phyloP scores from a whole-genome alignment of 2,888 invertebrate species.

The Scaptomyza flava region DNA sequence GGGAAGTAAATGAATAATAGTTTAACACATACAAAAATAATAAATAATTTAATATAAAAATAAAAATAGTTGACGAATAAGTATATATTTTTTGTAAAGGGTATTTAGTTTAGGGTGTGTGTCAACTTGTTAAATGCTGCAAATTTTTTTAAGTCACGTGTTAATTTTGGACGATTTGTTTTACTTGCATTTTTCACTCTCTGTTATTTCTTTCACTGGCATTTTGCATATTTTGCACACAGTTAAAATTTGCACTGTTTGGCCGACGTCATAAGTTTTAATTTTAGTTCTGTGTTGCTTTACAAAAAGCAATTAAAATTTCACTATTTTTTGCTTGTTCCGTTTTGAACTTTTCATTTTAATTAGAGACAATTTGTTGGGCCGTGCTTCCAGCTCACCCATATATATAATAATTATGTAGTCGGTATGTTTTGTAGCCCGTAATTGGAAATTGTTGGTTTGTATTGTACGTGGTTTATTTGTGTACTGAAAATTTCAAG shows the following conservation, averaged over 20 bases:
- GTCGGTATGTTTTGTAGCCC: not conserved
- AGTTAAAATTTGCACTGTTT: conserved; percentile 23
- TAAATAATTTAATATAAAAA: not conserved
- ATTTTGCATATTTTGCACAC: conserved; percentile 26
- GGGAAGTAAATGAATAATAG: too few relatives aligned
- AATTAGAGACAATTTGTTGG: conserved; percentile 50
- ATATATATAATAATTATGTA: conserved; percentile 16
- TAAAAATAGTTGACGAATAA: too few relatives aligned
- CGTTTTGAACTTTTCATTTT: conserved; percentile 25
- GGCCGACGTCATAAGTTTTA: conserved; percentile 16
- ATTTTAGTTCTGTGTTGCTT: conserved; percentile 20
- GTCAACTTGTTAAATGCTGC: conserved; percentile 2
- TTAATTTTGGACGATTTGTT: conserved; percentile 24
- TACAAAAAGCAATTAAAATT: conserved; percentile 45
- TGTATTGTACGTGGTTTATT: conserved; percentile 20
- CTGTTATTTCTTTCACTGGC: conserved; percentile 2
- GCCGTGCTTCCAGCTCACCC: conserved; percentile 46
- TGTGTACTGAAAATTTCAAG: conserved; percentile 63
- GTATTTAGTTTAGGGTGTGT: conserved; percentile 3
- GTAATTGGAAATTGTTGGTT: conserved; percentile 1
- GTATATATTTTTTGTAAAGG: not conserved
- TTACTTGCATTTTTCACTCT: conserved; percentile 23
- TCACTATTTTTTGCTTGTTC: conserved; percentile 18
- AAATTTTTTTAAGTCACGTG: conserved; percentile 21
- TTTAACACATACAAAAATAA: too few relatives aligned